A percentile compares a stretch with the other conserved stretches of the same genome.
These are phyloP conservation scores for Hetaerina titia DNA, from an alignment of 2,888 invertebrate genomes.

Conservation along the genomic window DNA sequence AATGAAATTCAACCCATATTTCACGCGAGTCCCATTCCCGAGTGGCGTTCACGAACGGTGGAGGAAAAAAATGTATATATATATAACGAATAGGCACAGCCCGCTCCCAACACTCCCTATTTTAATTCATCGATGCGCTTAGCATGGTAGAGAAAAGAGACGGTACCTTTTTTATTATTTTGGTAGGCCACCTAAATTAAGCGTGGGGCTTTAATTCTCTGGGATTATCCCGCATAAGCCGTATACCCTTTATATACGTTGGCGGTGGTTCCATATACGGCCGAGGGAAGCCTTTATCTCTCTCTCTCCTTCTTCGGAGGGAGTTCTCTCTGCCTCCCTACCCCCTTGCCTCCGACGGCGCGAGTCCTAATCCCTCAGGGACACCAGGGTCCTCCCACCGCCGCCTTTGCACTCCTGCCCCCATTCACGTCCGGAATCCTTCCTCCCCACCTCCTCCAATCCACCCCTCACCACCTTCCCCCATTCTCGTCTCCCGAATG, in stretches of 20 bases:
- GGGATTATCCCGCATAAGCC: background rate
- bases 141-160: background rate
- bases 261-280: background rate
- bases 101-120: no score
- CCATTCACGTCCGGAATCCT: background rate
- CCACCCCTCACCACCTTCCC: background rate
- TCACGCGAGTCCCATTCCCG: background rate
- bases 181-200: conserved; percentile 6
- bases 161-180: background rate
- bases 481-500: background rate
- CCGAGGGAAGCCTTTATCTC: background rate
- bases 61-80: background rate
- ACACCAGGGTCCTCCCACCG: background rate
- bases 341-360: background rate
- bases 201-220: conserved; percentile 24
- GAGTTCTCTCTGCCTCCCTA: background rate
- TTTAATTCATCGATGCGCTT: background rate
- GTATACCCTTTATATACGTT: conserved; percentile 29
- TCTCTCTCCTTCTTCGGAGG: background rate
- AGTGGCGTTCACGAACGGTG: background rate
- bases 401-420: background rate
- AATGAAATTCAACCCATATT: conserved; percentile 4
- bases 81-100: no score
- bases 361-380: background rate
- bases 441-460: background rate